Evolutionary conservation across 2,888 invertebrate species (phyloP), one percentile per base, ranked within the genome.

Genomic region (Watsonalla binaria): DNA sequence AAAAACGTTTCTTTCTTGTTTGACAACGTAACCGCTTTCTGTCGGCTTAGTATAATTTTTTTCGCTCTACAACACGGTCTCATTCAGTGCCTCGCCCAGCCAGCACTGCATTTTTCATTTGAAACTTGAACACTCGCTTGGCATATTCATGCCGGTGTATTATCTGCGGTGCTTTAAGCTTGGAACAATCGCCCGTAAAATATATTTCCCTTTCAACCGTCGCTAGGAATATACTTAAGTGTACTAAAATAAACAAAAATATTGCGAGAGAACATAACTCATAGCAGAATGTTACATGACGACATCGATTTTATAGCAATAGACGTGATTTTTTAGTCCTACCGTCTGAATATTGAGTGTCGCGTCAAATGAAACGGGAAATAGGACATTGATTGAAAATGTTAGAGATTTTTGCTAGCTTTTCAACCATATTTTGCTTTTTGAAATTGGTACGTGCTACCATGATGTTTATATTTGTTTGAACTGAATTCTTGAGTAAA

Each of bases 21-120:
- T 75, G 75, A 72, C 72, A 76, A 66, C 69, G 74, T 76, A 74
- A 82, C 77, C 76, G 80, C 74, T 81, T 76, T 74, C 72, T 75
- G 76, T 77, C 67, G 68, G 70, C 68, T 60, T 54, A 57, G 63
- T 66, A 70, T 67, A 69, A 67, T 76, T 79, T 83, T 79, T 80
- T 78, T 70, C 66, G 63, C 74, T 76, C 76, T 78, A 66, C 68
- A 62, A 62, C 65, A 60, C 66, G 71, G 70, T 76, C 72, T 78
- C 81, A 80, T 87, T 87, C 83, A 86, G 74, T 68, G 73, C 63
- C 66, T 58, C 60, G 66, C 63, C 50, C 68, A 72, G 69, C 63
- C 66, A 60, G 72, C 73, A 65, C 74, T 86, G 85, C 82, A 87
- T 87, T 87, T 89, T 88, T 86, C 80, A 88, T 88, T 85, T 73